Evolutionary conservation across 2,113 vertebrate species (phyloP).

Genomic region (Ctenomys sociabilis): DNA sequence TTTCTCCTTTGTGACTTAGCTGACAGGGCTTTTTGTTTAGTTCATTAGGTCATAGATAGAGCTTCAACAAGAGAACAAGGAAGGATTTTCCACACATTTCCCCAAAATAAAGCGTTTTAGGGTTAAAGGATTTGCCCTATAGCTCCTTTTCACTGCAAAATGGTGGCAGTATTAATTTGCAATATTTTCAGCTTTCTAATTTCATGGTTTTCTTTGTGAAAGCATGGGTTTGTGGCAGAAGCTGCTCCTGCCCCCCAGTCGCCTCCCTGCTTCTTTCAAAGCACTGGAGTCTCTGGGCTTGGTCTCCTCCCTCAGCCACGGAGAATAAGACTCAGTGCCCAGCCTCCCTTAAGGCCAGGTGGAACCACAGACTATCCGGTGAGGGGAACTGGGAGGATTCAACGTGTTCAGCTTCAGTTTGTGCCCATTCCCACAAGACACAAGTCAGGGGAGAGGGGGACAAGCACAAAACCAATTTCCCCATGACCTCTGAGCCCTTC

Average conservation of each 20-base stretch:
- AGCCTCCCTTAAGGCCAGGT: neutral
- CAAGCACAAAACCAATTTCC: neutral
- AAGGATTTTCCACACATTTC: neutral
- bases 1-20: neutral
- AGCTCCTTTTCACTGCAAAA: neutral
- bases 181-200: neutral
- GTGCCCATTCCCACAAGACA: neutral
- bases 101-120: neutral
- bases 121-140: neutral
- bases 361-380: neutral
- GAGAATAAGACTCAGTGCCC: neutral
- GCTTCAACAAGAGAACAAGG: neutral
- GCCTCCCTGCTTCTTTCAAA: neutral
- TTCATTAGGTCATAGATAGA: slow-evolving; percentile 22
- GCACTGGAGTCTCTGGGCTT: neutral
- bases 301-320: neutral
- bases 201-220: neutral
- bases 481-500: neutral
- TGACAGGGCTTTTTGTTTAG: slow-evolving; percentile 30
- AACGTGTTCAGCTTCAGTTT: neutral
- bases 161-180: neutral
- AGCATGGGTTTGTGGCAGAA: neutral
- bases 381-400: neutral
- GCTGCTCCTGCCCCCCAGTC: neutral
- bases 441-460: neutral